Percentiles rank a stretch among this genome's conserved stretches.
Evolutionary conservation across 2,888 invertebrate species (phyloP).

Genomic region (Asteroscopus sphinx): DNA sequence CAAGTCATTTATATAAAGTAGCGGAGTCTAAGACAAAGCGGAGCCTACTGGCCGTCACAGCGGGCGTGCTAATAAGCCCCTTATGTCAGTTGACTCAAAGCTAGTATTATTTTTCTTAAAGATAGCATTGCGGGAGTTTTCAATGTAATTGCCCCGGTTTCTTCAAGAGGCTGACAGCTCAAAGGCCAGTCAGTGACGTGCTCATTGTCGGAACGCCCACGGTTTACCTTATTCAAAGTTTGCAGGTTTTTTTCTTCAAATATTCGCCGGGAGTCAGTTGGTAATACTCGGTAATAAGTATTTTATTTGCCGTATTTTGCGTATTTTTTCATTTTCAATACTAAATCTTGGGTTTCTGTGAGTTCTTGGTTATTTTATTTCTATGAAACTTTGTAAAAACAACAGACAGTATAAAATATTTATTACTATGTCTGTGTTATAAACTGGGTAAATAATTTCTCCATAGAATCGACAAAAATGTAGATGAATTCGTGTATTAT

Average conservation of each 20-base stretch:
- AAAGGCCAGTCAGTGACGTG: constrained; percentile 86
- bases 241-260: constrained; percentile 80
- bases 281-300: constrained; percentile 64
- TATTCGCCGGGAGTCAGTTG: constrained; percentile 71
- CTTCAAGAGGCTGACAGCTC: constrained; percentile 88
- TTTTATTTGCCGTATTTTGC: constrained; percentile 57
- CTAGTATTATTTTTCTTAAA: constrained; percentile 85
- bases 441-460: constrained; percentile 11
- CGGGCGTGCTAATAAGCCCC: constrained; percentile 86
- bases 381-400: constrained; percentile 12
- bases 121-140: constrained; percentile 86
- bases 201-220: constrained; percentile 88
- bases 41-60: constrained; percentile 67
- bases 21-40: constrained; percentile 61
- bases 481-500: constrained; percentile 13
- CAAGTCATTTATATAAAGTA: constrained; percentile 58
- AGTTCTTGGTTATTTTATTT: constrained; percentile 28
- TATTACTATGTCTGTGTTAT: no score
- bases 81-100: constrained; percentile 81
- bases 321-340: constrained; percentile 28
- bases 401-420: no score
- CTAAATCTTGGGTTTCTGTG: constrained; percentile 10
- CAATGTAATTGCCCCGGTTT: constrained; percentile 89
- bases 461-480: constrained; percentile 13
- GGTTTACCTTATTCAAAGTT: constrained; percentile 87